Percentiles rank a stretch among this genome's conserved stretches.
phyloP scores from a whole-genome alignment of 2,888 invertebrate genomes.

The Anticlea derivata region DNA sequence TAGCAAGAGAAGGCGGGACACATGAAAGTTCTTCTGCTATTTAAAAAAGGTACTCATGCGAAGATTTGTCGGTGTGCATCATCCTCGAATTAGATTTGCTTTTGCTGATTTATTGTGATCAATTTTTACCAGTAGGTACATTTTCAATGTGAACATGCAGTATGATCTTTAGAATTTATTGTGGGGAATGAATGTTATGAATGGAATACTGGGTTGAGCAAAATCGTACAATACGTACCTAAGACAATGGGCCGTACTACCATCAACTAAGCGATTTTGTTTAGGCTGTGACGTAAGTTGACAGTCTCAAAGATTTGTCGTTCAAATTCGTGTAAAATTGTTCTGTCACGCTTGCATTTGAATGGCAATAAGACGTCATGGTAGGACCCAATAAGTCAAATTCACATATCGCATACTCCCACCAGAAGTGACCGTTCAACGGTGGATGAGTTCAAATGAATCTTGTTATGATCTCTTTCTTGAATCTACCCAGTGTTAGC shows the following conservation, averaged over 20 bases:
- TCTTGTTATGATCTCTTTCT: constrained; percentile 81
- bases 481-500: constrained; percentile 82
- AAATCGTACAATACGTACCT: constrained; percentile 67
- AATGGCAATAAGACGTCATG: no score
- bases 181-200: constrained; percentile 48
- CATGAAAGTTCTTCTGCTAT: not conserved
- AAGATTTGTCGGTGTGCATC: not conserved
- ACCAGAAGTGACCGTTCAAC: constrained; percentile 49
- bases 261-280: no score
- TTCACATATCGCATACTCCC: constrained; percentile 76
- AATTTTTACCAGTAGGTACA: no score
- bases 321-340: no score
- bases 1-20: not conserved
- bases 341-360: no score
- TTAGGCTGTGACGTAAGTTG: no score
- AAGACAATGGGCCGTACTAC: no score
- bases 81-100: not conserved
- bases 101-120: no score
- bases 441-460: constrained; percentile 64
- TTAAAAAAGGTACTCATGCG: no score
- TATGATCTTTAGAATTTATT: constrained; percentile 46
- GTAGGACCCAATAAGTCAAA: constrained; percentile 77
- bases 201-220: constrained; percentile 77
- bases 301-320: no score
- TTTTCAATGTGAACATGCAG: constrained; percentile 14